Evolutionary conservation across 1,140 invertebrate species (phyloP).

Genomic region (Phymorhynchus buccinoides): DNA sequence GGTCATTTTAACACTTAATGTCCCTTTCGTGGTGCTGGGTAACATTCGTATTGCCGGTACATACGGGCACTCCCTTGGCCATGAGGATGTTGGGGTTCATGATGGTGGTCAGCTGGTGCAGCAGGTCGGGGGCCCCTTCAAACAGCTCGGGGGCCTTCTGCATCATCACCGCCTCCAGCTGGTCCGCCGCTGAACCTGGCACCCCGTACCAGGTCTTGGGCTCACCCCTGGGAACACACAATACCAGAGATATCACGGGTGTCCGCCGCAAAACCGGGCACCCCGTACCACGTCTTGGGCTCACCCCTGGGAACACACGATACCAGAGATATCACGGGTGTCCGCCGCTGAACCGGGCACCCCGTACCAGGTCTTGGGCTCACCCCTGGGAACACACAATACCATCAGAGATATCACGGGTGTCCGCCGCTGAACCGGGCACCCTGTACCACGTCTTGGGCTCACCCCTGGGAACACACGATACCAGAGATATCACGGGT

Average conservation of each 20-base stretch:
- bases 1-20: no score
- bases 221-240: slow-evolving; percentile 77
- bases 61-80: slow-evolving; percentile 81
- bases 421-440: slow-evolving; percentile 91
- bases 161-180: slow-evolving; percentile 96
- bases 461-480: slow-evolving; percentile 77
- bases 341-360: slow-evolving; percentile 94
- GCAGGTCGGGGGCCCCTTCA: slow-evolving; percentile 87
- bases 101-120: slow-evolving; percentile 99
- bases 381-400: slow-evolving; percentile 76
- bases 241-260: no score
- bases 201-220: slow-evolving; percentile 96
- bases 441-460: slow-evolving; percentile 95
- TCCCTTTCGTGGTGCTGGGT: no score
- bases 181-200: slow-evolving; percentile 90
- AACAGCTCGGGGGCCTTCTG: slow-evolving; percentile 95
- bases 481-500: no score
- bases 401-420: no score
- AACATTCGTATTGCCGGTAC: no score
- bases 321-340: no score
- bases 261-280: slow-evolving; percentile 92
- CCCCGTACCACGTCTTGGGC: slow-evolving; percentile 93
- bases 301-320: slow-evolving; percentile 77
- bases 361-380: slow-evolving; percentile 93
- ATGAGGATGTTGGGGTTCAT: slow-evolving; percentile 98